phyloP scores from a whole-genome alignment of 2,113 vertebrate genomes.

The Pimephales promelas region DNA sequence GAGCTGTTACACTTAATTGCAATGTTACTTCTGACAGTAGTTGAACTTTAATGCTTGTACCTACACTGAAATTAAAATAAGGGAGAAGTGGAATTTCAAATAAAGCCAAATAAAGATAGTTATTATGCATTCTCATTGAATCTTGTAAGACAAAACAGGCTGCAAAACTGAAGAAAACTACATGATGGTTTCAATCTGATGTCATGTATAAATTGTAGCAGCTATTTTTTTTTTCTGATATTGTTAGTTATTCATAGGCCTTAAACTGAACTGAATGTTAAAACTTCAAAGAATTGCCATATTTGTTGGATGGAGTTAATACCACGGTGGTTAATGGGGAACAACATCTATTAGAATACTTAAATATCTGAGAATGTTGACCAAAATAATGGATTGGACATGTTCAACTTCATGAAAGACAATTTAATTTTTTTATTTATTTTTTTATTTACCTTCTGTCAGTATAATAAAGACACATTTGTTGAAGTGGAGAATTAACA shows the following conservation, averaged over 20 bases:
- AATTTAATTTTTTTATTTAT: too few species aligned
- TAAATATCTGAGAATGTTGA: too few species aligned
- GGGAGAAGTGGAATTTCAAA: not conserved
- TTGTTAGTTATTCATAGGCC: too few species aligned
- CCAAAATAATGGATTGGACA: too few species aligned
- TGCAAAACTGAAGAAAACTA: not conserved
- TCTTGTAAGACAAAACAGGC: not conserved
- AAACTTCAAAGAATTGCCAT: too few species aligned
- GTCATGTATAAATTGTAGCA: not conserved
- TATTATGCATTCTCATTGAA: not conserved
- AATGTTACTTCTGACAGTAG: not conserved
- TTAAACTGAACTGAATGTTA: too few species aligned
- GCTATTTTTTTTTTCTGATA: too few species aligned
- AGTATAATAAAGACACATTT: not conserved
- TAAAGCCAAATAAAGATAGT: not conserved
- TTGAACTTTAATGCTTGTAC: slow-evolving; percentile 5
- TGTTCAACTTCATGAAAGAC: too few species aligned
- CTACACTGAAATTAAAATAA: slow-evolving; percentile 12
- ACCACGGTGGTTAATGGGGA: too few species aligned
- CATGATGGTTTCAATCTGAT: not conserved
- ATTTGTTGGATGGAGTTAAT: too few species aligned
- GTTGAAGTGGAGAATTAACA: slow-evolving; percentile 57
- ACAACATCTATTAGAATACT: too few species aligned
- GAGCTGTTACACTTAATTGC: slow-evolving; percentile 24
- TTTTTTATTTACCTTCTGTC: too few species aligned